Percentiles rank a stretch among this genome's conserved stretches.
phyloP scores from a whole-genome alignment of 53 echinoderm and acorn worm species.

The Antedon mediterranea region DNA sequence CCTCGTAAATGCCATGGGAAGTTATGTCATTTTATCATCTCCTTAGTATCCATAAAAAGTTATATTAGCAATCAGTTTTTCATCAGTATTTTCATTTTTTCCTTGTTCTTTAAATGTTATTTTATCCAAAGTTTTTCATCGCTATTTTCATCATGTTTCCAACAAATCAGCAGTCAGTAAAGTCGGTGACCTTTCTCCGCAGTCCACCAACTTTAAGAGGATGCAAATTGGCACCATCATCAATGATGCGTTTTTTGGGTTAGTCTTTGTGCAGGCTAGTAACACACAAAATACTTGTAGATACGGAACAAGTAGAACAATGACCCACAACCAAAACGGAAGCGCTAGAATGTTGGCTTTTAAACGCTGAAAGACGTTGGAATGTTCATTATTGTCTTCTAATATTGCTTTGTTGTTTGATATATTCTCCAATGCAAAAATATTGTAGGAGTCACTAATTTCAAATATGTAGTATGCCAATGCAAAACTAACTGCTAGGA shows the following conservation, averaged over 20 bases:
- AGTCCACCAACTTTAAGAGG: conserved; percentile 27
- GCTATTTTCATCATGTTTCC: neutral
- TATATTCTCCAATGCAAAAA: conserved; percentile 52
- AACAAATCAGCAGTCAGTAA: neutral
- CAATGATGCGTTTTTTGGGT: conserved; percentile 58
- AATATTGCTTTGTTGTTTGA: conserved; percentile 49
- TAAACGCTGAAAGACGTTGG: conserved; percentile 50
- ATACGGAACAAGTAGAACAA: conserved; percentile 66
- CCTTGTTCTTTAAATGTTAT: no score
- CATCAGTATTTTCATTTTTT: no score
- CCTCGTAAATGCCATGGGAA: no score
- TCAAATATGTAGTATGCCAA: conserved; percentile 85
- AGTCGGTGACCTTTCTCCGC: neutral
- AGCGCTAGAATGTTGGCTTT: conserved; percentile 49
- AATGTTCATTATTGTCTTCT: conserved; percentile 40
- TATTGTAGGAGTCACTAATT: conserved; percentile 90
- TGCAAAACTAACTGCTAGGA: conserved; percentile 41
- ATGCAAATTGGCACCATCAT: conserved; percentile 61
- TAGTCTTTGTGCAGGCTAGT: conserved; percentile 79
- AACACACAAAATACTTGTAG: conserved; percentile 86
- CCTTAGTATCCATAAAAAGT: no score
- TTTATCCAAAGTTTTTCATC: no score
- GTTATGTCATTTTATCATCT: no score
- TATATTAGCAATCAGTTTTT: no score
- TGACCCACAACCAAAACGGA: conserved; percentile 80